Evolutionary conservation across 2,113 vertebrate genomes (phyloP).

Genomic region (Cyprinodon variegatus): DNA sequence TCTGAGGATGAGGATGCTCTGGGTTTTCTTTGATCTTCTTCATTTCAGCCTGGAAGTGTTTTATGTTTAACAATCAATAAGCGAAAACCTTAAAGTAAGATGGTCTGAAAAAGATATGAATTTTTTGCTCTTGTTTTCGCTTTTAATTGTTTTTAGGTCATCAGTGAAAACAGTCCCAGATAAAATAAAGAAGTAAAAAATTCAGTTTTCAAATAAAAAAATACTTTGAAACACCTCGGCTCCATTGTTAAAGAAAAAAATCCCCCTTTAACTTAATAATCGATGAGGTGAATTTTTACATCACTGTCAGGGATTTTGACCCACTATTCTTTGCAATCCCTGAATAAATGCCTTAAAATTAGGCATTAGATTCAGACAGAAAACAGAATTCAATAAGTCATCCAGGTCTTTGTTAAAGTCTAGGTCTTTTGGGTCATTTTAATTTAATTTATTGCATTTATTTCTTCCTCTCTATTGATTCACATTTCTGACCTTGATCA

Average conservation of each 20-base stretch:
- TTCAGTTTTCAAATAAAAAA: background rate
- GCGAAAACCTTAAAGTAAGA: background rate
- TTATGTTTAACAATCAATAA: background rate
- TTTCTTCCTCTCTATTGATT: too few relatives aligned
- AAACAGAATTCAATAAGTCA: background rate
- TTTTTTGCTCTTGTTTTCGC: background rate
- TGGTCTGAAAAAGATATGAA: background rate
- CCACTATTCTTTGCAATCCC: background rate
- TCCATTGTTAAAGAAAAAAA: background rate
- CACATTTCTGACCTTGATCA: too few relatives aligned
- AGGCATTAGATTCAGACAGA: background rate
- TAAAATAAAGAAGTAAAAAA: background rate
- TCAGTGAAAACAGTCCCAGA: background rate
- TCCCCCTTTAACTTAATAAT: too few relatives aligned
- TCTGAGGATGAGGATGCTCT: too few relatives aligned
- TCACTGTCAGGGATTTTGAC: background rate
- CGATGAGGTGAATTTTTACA: background rate
- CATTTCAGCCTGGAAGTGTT: background rate
- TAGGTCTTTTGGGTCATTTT: too few relatives aligned
- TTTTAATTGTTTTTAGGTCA: background rate
- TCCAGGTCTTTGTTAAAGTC: background rate
- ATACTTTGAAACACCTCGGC: background rate
- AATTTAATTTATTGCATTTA: too few relatives aligned
- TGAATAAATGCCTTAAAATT: background rate
- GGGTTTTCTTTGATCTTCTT: background rate